A percentile compares a stretch with the other conserved stretches of the same genome.
Evolutionary conservation across 1,140 invertebrate genomes (phyloP).

Genomic region (Heliconius eleuchia): DNA sequence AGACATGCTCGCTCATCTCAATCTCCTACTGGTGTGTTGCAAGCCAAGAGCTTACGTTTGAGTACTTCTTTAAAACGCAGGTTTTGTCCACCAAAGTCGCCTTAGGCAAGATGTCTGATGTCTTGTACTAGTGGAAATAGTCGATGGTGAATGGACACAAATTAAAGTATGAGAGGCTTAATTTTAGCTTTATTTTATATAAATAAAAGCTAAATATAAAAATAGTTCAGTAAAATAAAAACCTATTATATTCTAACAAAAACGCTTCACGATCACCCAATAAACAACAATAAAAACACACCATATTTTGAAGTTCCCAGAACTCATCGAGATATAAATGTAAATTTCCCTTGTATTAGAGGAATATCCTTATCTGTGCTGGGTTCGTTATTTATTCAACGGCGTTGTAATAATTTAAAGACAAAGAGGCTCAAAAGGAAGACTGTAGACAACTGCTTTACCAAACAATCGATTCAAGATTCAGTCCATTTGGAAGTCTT

Average conservation of each 20-base stretch:
- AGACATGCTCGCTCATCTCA: too few species aligned
- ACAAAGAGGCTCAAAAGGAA: constrained; percentile 24
- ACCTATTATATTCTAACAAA: background rate
- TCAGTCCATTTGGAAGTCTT: constrained; percentile 46
- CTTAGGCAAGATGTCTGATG: too few species aligned
- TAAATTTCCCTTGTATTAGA: constrained; percentile 6
- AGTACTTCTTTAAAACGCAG: too few species aligned
- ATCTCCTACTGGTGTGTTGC: too few species aligned
- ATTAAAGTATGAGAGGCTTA: too few species aligned
- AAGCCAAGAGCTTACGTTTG: too few species aligned
- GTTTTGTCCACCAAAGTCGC: too few species aligned
- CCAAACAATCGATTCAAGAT: constrained; percentile 50
- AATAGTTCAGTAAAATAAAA: background rate
- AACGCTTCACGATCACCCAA: background rate
- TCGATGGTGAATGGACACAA: too few species aligned
- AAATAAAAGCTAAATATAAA: background rate
- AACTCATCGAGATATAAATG: constrained; percentile 4
- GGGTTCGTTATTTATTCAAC: constrained; percentile 19
- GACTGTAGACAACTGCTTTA: constrained; percentile 38
- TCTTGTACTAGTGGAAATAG: too few species aligned
- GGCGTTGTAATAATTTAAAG: constrained; percentile 25
- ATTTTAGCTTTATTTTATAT: too few species aligned
- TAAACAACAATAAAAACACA: constrained; percentile 2
- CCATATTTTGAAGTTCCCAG: background rate
- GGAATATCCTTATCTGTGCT: background rate